Evolutionary conservation across 2,888 invertebrate species (phyloP).

Genomic region (Noctua janthina): DNA sequence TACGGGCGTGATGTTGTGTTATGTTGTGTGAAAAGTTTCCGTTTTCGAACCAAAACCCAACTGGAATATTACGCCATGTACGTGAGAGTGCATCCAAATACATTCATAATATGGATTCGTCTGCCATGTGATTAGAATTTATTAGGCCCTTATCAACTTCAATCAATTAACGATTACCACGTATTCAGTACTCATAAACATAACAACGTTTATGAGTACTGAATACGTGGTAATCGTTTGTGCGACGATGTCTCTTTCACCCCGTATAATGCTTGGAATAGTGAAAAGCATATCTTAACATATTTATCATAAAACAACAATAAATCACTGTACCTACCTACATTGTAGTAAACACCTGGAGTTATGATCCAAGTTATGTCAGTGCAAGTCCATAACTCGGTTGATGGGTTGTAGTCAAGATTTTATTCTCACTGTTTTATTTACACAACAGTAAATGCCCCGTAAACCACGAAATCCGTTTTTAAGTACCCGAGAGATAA

Average conservation of each 20-base stretch:
- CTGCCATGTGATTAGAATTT: constrained; percentile 59
- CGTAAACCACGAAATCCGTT: constrained; percentile 55
- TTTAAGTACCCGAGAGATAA: constrained; percentile 52
- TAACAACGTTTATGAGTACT: no score
- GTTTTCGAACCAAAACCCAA: constrained; percentile 24
- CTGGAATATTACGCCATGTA: constrained; percentile 17
- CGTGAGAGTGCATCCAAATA: constrained; percentile 58
- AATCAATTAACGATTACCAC: no score
- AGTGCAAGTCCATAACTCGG: constrained; percentile 43
- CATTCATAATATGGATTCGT: constrained; percentile 36
- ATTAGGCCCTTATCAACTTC: constrained; percentile 37
- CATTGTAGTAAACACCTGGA: constrained; percentile 15
- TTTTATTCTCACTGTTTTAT: constrained; percentile 60
- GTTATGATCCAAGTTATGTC: constrained; percentile 41
- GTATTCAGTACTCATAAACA: no score
- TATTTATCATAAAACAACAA: constrained; percentile 19
- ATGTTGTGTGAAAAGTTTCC: constrained; percentile 28
- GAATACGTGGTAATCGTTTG: no score
- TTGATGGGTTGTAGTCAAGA: constrained; percentile 53
- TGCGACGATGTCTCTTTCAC: no score
- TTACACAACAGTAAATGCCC: constrained; percentile 52
- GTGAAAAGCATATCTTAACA: constrained; percentile 1
- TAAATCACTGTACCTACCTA: constrained; percentile 20
- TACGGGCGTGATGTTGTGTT: no score
- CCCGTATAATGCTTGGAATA: not conserved